These are phyloP conservation scores for Romanogobio albipinnatus DNA, from an alignment of 2,113 vertebrate species.

Conservation along the genomic window DNA sequence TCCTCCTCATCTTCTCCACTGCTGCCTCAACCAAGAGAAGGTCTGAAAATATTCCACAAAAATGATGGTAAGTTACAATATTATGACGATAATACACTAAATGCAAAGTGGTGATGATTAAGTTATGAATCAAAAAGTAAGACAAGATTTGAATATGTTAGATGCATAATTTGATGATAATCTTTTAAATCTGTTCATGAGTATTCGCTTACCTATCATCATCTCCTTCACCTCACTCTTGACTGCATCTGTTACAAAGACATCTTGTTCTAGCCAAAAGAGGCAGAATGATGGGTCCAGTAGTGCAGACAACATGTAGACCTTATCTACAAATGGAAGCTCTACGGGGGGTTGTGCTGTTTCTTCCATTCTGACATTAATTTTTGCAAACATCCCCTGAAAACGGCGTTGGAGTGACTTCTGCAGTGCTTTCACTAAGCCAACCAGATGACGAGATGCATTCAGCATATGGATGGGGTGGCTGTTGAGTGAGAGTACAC, in stretches of 20 bases:
- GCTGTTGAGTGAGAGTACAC: not conserved
- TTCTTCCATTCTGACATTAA: slow-evolving; percentile 15
- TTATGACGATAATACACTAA: too few relatives aligned
- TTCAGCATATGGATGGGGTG: not conserved
- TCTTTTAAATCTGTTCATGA: too few relatives aligned
- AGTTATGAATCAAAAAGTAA: too few relatives aligned
- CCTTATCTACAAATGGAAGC: too few relatives aligned
- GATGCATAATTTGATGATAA: too few relatives aligned
- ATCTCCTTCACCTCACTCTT: slow-evolving; percentile 39
- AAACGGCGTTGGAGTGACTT: slow-evolving; percentile 21
- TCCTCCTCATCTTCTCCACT: too few relatives aligned
- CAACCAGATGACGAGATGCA: not conserved
- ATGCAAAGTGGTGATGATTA: too few relatives aligned
- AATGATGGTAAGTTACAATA: too few relatives aligned
- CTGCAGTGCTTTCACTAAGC: not conserved
- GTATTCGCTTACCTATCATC: slow-evolving; percentile 25
- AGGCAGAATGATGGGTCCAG: slow-evolving; percentile 34
- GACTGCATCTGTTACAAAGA: slow-evolving; percentile 9
- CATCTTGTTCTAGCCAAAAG: slow-evolving; percentile 35
- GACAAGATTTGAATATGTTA: too few relatives aligned
- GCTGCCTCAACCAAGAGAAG: too few relatives aligned
- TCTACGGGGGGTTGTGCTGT: too few relatives aligned
- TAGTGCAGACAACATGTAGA: slow-evolving; percentile 33
- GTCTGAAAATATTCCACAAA: too few relatives aligned
- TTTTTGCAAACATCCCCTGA: not conserved